Base-by-base conservation (phyloP, 1,140 invertebrate genomes). In the Lordiphosa stackelbergi region DNA sequence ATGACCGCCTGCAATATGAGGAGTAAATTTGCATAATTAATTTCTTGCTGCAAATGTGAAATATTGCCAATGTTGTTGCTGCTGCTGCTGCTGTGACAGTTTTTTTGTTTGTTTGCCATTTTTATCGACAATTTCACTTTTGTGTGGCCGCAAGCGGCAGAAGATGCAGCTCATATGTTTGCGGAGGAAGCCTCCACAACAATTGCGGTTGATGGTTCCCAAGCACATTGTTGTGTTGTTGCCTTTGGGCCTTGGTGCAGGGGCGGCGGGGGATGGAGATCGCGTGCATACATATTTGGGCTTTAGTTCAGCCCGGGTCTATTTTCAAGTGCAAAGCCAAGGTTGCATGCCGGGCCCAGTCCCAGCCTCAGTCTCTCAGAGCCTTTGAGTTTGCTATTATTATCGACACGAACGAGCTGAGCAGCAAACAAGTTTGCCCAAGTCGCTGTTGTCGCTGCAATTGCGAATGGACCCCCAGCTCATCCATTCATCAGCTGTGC, bases 51-150 rank as follows among this genome's bases (percentile, higher is more conserved):
- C 52, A 43, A 71, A 65, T 69, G 52, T 78, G 59, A 66, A 77
- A 46, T 16, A 58, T 65, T 42, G 48, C 46, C 24, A 46, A 42
- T 5, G 40, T 16, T 9, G n/a, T 40, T 34, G 37, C 46, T 36
- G 34, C 12, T 12, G 47, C 16, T 48, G 12, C 5, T 13, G 36
- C 47, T 69, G 66, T 66, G 63, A 66, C 66, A 62, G 49, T 73
- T 19, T 40, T 19, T 40, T 8, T 19, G 19, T 9, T 22, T 28
- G 5, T 35, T 45, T 24, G 12, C 3, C 24, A 13, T 48, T 73
- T 83, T 75, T 74, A 81, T 81, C 77, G 77, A 81, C 77, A 81
- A 83, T 81, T 81, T 81, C 77, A 81, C 77, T 81, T 81, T 81
- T 81, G 56, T 53, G 40, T 52, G 43, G 73, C 65, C 73, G 24